Percentiles rank a stretch among this genome's conserved stretches.
Evolutionary conservation across 2,888 invertebrate genomes (phyloP).

Genomic region (Unio delphinus): DNA sequence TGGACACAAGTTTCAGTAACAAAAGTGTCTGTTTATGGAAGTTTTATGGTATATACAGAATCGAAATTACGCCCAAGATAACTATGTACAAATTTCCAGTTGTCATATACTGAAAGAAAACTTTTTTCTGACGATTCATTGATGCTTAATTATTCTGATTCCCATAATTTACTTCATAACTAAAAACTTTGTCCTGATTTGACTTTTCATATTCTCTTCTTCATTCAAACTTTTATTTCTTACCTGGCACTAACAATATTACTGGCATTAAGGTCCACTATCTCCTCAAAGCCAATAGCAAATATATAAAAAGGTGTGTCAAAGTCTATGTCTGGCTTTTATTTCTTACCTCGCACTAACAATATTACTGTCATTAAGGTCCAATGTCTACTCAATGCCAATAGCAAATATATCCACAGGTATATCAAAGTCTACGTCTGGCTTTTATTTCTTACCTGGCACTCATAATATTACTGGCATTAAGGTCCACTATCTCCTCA

Average conservation of each 20-base stretch:
- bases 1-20: no score
- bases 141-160: background rate
- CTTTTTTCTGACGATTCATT: background rate
- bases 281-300: constrained; percentile 99
- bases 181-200: background rate
- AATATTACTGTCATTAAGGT: constrained; percentile 97
- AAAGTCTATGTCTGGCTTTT: constrained; percentile 26
- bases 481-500: constrained; percentile 98
- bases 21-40: no score
- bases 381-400: constrained; percentile 99
- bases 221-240: constrained; percentile 3
- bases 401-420: constrained; percentile 96
- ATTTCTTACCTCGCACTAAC: constrained; percentile 85
- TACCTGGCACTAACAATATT: constrained; percentile 95
- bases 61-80: no score
- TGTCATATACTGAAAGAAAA: no score
- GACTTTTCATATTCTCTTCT: background rate
- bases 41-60: no score
- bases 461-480: constrained; percentile 97
- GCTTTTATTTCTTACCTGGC: constrained; percentile 77
- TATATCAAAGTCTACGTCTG: constrained; percentile 67
- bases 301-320: constrained; percentile 89
- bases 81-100: no score
- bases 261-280: constrained; percentile 97
- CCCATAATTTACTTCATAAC: background rate